Conservation (phyloP, 1,140 invertebrate genomes). For the Drosophila tsacasi region DNA sequence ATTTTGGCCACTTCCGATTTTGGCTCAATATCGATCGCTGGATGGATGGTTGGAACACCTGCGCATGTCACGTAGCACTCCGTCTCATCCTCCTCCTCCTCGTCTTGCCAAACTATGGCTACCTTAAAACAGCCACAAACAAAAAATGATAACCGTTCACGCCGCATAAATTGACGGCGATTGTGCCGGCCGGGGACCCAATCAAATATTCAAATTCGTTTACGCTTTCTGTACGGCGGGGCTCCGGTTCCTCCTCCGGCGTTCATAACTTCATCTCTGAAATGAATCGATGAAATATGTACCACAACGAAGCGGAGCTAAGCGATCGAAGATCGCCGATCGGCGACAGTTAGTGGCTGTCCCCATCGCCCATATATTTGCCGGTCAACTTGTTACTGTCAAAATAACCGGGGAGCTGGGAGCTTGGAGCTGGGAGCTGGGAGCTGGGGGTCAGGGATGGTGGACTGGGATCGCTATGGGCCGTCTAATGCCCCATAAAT, state of each 20-base stretch:
- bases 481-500: slow-evolving; percentile 78
- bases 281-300: slow-evolving; percentile 83
- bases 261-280: slow-evolving; percentile 83
- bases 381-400: slow-evolving; percentile 79
- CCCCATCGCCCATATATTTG: slow-evolving; percentile 65
- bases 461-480: slow-evolving; percentile 39
- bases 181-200: slow-evolving; percentile 55
- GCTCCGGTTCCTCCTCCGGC: slow-evolving; percentile 45
- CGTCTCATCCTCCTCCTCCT: slow-evolving; percentile 11
- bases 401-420: slow-evolving; percentile 56
- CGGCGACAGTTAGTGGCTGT: slow-evolving; percentile 58
- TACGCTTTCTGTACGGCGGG: slow-evolving; percentile 28
- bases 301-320: slow-evolving; percentile 63
- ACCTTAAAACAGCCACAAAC: slow-evolving; percentile 54
- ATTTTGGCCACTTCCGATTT: slow-evolving; percentile 53
- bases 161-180: slow-evolving; percentile 78
- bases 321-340: slow-evolving; percentile 26
- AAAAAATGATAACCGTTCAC: slow-evolving; percentile 74
- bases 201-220: slow-evolving; percentile 80
- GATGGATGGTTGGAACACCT: slow-evolving; percentile 60
- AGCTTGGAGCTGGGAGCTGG: slow-evolving; percentile 1
- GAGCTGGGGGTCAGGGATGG: slow-evolving; percentile 1
- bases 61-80: slow-evolving; percentile 68
- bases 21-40: slow-evolving; percentile 43
- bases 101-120: slow-evolving; percentile 51